Evolutionary conservation across 2,113 vertebrate species (phyloP).

Genomic region (Lepus americanus): DNA sequence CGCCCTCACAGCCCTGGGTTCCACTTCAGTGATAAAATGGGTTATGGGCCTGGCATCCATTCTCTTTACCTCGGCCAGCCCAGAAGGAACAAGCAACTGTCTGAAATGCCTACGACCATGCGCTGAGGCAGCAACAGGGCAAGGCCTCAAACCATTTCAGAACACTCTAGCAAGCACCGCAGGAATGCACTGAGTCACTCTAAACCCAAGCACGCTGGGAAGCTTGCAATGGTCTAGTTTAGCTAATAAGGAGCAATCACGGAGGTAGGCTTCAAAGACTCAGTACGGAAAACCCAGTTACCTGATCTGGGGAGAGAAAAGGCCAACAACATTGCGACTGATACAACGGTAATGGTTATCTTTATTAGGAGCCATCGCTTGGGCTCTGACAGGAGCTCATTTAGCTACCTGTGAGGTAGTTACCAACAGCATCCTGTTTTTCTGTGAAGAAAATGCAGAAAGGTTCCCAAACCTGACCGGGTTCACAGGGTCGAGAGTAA

Average conservation of each 20-base stretch:
- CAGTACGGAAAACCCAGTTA: neutral
- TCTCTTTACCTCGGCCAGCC: neutral
- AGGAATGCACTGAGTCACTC: neutral
- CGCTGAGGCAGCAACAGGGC: neutral
- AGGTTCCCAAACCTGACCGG: neutral
- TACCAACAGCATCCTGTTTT: neutral
- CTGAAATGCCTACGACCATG: neutral
- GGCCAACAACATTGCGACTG: neutral
- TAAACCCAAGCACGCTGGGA: neutral
- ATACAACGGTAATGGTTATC: neutral
- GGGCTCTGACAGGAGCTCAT: neutral
- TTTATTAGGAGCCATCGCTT: constrained; percentile 5
- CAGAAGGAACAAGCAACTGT: neutral
- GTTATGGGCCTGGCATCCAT: neutral
- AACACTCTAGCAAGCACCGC: neutral
- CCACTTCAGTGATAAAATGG: neutral
- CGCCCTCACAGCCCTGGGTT: neutral
- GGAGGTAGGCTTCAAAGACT: neutral
- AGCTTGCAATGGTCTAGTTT: neutral
- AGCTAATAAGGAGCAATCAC: neutral
- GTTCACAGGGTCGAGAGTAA: neutral
- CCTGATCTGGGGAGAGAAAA: neutral
- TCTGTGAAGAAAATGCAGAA: neutral
- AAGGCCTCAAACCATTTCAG: constrained; percentile 3
- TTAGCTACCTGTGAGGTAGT: neutral